Base-by-base conservation (phyloP, 1,140 invertebrate species). In the Pentalonia nigronervosa region DNA sequence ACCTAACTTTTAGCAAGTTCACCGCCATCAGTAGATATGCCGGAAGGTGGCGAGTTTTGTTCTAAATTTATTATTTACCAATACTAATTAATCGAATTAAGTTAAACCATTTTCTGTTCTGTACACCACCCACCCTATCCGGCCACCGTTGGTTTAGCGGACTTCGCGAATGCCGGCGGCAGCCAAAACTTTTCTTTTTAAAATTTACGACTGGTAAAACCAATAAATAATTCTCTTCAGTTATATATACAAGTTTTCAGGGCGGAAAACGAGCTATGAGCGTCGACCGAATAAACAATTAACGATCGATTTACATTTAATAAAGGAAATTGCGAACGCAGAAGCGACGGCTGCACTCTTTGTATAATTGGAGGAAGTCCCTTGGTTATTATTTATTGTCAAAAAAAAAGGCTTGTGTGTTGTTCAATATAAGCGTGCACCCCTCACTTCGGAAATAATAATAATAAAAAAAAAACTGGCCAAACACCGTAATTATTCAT, bases 231-330 rank as follows among this genome's bases (percentile, higher is more conserved):
- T 93, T 93, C 91, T 93, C 91, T 84, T 45, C 91, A 30, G 91
- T 93, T 84, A 56, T 93, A 56, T 93, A 67, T 93, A 93, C 91
- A 86, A 93, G 91, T 93, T 93, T 93, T 93, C 47, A 34, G 81
- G 81, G 91, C 81, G 81, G 91, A 93, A 93, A 93, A 93, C 91
- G 76, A 84, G 76, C 91, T 93, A 83, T 84, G 91, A 93, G 91
- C 91, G 91, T 93, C 91, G 48, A 56, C 91, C 81, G 91, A 93
- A 93, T 84, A 93, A 93, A 93, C 91, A 93, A 93, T 93, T 93
- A 93, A 93, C 91, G 91, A 93, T 93, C 91, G 91, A 93, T 93
- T 93, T 93, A 93, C 91, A 93, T 93, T 93, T 93, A 93, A 93
- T 93, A 93, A 93, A 93, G 91, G 91, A 93, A 93, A 93, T 93